Conservation (phyloP, 1,140 invertebrate genomes). For the Drosophila pallidifrons region DNA sequence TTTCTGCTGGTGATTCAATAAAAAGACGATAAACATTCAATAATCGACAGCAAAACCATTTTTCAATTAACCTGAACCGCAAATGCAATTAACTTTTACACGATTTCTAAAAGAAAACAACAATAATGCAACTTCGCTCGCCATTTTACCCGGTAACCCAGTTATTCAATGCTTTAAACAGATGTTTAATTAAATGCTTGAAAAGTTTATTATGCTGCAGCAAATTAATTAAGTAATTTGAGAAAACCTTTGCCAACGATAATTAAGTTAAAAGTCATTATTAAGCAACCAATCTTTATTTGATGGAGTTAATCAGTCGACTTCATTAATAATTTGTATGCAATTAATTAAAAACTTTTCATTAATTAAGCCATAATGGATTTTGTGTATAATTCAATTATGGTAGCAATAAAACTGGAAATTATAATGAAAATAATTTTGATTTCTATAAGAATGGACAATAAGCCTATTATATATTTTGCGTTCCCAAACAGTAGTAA, state of each 20-base stretch:
- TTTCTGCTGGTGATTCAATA: slow-evolving; percentile 50
- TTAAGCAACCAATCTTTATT: slow-evolving; percentile 22
- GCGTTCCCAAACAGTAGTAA: slow-evolving; percentile 19
- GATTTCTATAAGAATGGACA: no score
- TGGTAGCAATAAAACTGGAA: background rate
- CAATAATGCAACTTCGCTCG: slow-evolving; percentile 5
- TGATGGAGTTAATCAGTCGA: slow-evolving; percentile 16
- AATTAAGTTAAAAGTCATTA: slow-evolving; percentile 35
- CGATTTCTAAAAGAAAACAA: slow-evolving; percentile 68
- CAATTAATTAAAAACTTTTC: slow-evolving; percentile 16
- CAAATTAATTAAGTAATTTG: slow-evolving; percentile 32
- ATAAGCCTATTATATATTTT: background rate
- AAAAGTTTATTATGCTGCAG: slow-evolving; percentile 12
- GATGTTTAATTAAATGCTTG: slow-evolving; percentile 40
- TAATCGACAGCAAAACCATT: slow-evolving; percentile 39
- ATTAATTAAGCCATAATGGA: slow-evolving; percentile 16
- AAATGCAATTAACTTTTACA: slow-evolving; percentile 75
- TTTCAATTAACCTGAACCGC: slow-evolving; percentile 68
- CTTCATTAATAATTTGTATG: slow-evolving; percentile 33
- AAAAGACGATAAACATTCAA: slow-evolving; percentile 26
- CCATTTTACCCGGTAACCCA: slow-evolving; percentile 58
- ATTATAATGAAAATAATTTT: background rate
- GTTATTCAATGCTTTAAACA: slow-evolving; percentile 42
- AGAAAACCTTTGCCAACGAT: slow-evolving; percentile 19
- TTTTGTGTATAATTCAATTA: slow-evolving; percentile 10